Conservation (phyloP, 2,113 vertebrate species). For the Cheirogaleus medius region DNA sequence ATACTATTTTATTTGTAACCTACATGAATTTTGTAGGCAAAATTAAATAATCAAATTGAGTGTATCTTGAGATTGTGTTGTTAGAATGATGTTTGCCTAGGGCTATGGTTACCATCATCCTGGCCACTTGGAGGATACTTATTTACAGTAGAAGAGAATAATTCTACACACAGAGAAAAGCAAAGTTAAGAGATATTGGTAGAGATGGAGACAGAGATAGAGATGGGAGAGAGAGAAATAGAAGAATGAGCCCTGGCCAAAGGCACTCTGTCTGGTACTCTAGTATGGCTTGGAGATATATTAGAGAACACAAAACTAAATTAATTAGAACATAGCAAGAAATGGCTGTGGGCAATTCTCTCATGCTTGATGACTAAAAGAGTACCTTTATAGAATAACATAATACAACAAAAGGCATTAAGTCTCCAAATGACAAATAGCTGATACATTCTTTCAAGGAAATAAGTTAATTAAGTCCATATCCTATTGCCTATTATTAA, state of each 20-base stretch:
- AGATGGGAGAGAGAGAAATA: neutral
- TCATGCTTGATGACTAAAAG: neutral
- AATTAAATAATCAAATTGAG: neutral
- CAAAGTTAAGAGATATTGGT: neutral
- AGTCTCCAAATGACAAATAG: neutral
- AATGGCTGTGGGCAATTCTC: neutral
- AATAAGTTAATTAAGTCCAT: constrained; percentile 63
- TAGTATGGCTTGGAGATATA: neutral
- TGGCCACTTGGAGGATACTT: neutral
- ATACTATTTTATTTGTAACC: neutral
- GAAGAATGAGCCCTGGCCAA: neutral
- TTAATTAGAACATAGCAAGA: neutral
- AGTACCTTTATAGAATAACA: neutral
- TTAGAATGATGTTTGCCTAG: neutral
- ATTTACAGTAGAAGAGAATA: neutral
- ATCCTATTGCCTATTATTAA: neutral
- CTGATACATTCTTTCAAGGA: constrained; percentile 37
- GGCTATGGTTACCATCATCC: neutral
- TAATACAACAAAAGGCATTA: neutral
- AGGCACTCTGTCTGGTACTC: neutral
- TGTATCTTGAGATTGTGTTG: neutral
- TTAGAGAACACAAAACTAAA: neutral
- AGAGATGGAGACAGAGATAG: neutral
- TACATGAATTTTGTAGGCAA: neutral
- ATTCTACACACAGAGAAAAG: neutral